Evolutionary conservation across 2,888 invertebrate genomes (phyloP), one percentile per base, ranked within the genome.

Genomic region (Xanthia togata): DNA sequence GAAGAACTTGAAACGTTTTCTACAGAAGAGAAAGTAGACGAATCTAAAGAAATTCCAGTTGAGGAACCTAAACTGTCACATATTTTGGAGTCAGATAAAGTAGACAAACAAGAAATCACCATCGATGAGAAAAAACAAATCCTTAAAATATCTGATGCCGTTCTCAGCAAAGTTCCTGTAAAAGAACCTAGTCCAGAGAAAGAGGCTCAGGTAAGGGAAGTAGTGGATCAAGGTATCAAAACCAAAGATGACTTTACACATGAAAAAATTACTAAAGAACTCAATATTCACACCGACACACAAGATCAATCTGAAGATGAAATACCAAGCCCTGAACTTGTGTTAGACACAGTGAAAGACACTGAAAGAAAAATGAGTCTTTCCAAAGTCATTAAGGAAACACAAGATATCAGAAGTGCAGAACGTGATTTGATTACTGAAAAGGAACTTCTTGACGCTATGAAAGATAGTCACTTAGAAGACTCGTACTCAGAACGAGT

Each of bases 121-220:
- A 89, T 88, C 89, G 88, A 88, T 87, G 73, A 81, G 14, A 77
- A 68, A 75, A 55, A 70, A 77, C 78, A 79, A 68, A 69, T 71
- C 31, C 78, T 77, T 57, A 70, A 73, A 73, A 65, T 63, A 62
- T 83, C 87, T 87, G 87, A 78, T 55, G 79, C 81, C 78, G 26
- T 86, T 85, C 82, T 84, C 87, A 86, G 76, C 81, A 85, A 81
- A 83, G 85, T 89, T 89, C 83, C 78, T 87, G 81, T 87, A 88
- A 92, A 93, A 91, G 94, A 94, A 93, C 91, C 92, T 90, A 90
- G 91, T 88, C 79, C 86, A 84, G 93, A 94, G 92, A 91, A 91
- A 89, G 84, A 87, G 75, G 87, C 88, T 86, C 90, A 90, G 88
- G 79, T 65, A 8, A 65, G 38, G 38, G 79, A 81, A 44, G 69